A percentile compares a stretch with the other conserved stretches of the same genome.
These are phyloP conservation scores for Embidobia sp. DNA, from an alignment of 2,888 invertebrate species.

Conservation along the genomic window DNA sequence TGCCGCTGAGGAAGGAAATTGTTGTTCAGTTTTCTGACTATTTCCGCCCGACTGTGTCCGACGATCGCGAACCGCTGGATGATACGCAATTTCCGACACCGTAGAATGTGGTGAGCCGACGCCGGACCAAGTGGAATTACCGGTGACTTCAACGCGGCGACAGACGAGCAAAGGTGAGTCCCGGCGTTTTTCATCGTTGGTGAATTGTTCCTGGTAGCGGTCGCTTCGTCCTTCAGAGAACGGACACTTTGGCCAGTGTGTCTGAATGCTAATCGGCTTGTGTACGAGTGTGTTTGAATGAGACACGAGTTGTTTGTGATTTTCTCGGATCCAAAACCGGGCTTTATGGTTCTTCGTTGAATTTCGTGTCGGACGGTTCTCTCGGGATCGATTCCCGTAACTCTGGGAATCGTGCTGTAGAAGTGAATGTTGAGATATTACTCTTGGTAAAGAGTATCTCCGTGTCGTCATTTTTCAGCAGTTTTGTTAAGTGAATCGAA, in stretches of 20 bases:
- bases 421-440: too few relatives aligned
- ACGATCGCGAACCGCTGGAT: neutral
- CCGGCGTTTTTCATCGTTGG: slow-evolving; percentile 13
- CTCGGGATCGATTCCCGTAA: too few relatives aligned
- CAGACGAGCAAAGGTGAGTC: slow-evolving; percentile 55
- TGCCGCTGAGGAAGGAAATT: neutral
- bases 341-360: neutral
- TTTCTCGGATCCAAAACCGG: neutral
- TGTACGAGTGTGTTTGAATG: neutral
- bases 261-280: too few relatives aligned
- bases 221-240: neutral
- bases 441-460: too few relatives aligned
- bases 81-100: neutral
- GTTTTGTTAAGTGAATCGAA: too few relatives aligned
- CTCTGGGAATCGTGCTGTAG: neutral
- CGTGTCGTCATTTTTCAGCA: too few relatives aligned
- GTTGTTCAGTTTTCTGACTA: neutral
- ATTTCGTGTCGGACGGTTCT: too few relatives aligned
- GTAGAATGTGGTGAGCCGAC: slow-evolving; percentile 52
- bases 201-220: neutral
- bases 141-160: slow-evolving; percentile 60
- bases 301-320: slow-evolving; percentile 1
- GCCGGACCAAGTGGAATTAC: slow-evolving; percentile 46
- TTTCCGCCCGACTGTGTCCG: neutral
- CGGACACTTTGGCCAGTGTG: too few relatives aligned